These are phyloP conservation scores for Omphaloscelis lunosa DNA, from an alignment of 2,888 invertebrate genomes.

Conservation along the genomic window DNA sequence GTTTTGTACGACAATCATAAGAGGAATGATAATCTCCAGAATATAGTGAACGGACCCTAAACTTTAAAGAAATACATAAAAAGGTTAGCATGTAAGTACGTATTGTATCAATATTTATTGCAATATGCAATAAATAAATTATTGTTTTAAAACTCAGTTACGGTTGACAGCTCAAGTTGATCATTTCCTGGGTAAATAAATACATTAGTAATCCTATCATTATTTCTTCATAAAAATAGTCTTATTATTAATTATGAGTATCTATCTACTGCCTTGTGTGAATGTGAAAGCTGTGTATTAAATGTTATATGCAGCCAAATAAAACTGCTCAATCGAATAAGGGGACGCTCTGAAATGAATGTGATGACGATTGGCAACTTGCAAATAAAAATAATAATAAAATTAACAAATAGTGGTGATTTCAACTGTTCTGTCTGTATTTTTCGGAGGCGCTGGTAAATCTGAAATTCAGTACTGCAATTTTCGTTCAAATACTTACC, in stretches of 20 bases:
- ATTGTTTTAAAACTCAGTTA: not conserved
- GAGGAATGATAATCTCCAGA: not conserved
- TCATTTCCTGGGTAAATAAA: not conserved
- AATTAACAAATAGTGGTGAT: no score
- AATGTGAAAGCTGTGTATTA: constrained; percentile 51
- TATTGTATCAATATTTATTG: not conserved
- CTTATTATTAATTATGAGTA: constrained; percentile 1
- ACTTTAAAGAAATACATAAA: not conserved
- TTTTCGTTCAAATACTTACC: not conserved
- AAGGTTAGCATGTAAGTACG: not conserved
- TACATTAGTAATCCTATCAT: not conserved
- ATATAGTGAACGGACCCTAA: not conserved
- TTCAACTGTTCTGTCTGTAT: not conserved
- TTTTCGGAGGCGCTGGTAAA: not conserved
- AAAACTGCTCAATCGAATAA: constrained; percentile 16
- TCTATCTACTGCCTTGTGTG: constrained; percentile 46
- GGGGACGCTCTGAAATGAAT: constrained; percentile 36
- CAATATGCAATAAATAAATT: not conserved
- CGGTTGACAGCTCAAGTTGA: not conserved
- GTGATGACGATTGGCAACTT: constrained; percentile 42
- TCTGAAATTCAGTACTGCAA: not conserved
- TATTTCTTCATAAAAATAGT: not conserved
- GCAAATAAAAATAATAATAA: constrained; percentile 6
- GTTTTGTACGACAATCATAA: not conserved
- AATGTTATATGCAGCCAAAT: constrained; percentile 24